phyloP scores from a whole-genome alignment of 2,797 vertebrate species.

The Tokudaia muenninki region DNA sequence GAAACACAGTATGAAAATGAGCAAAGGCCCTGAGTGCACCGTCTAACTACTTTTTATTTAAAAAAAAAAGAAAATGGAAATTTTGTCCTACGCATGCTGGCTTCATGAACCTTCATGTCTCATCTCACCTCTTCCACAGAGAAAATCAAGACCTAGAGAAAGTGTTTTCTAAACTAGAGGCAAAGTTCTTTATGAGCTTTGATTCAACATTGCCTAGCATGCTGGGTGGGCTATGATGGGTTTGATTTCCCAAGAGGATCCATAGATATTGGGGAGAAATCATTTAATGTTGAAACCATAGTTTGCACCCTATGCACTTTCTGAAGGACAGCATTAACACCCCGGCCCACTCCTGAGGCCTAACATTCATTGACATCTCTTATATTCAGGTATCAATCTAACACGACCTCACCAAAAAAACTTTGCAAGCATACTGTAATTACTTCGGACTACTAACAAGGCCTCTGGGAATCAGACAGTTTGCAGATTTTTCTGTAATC shows the following conservation, averaged over 20 bases:
- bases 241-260: conserved; percentile 16
- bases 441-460: not conserved
- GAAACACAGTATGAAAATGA: not conserved
- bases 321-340: not conserved
- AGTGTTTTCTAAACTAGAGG: not conserved
- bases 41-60: not conserved
- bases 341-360: not conserved
- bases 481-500: not conserved
- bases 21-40: not conserved
- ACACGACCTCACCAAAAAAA: not conserved
- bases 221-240: not conserved
- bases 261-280: not conserved
- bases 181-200: not conserved
- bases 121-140: not conserved
- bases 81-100: not conserved
- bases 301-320: not conserved
- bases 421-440: not conserved
- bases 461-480: not conserved
- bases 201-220: not conserved
- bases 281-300: conserved; percentile 2
- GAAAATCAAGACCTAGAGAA: not conserved
- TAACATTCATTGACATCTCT: conserved; percentile 35
- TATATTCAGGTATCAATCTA: not conserved
- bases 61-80: not conserved
- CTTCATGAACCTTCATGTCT: not conserved